Conservation (phyloP, 1,140 invertebrate genomes). For the Parapsyche elsis region DNA sequence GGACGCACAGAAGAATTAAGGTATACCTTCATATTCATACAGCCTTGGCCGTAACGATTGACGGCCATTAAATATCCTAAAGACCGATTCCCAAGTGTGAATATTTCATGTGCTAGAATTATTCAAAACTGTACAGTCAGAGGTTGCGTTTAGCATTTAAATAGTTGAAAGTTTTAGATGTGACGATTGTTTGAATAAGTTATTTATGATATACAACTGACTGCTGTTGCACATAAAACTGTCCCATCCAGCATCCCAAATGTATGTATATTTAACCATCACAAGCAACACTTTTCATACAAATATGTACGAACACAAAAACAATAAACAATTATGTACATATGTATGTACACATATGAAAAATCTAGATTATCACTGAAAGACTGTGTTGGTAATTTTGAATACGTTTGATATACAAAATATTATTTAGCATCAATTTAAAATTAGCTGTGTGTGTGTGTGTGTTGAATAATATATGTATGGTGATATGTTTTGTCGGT, state of each 20-base stretch:
- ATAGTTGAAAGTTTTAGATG: not conserved
- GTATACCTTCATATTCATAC: not conserved
- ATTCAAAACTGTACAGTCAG: constrained; percentile 4
- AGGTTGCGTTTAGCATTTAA: constrained; percentile 8
- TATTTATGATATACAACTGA: not conserved
- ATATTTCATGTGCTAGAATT: not conserved
- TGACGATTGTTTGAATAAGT: not conserved
- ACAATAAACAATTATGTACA: not conserved
- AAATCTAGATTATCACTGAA: too few relatives aligned
- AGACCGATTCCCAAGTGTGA: not conserved
- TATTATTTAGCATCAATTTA: too few relatives aligned
- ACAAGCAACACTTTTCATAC: not conserved
- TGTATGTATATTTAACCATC: not conserved
- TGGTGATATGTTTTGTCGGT: too few relatives aligned
- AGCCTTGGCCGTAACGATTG: too few relatives aligned
- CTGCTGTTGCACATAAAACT: not conserved
- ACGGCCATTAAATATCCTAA: too few relatives aligned
- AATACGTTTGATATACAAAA: too few relatives aligned
- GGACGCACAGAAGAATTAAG: not conserved
- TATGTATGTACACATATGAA: too few relatives aligned
- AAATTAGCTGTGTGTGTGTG: too few relatives aligned
- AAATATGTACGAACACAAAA: not conserved
- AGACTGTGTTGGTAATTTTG: too few relatives aligned
- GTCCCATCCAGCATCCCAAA: not conserved
- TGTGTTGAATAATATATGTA: too few relatives aligned